A percentile compares a stretch with the other conserved stretches of the same genome.
Evolutionary conservation across 2,113 vertebrate genomes (phyloP).

Genomic region (Hylia prasina): DNA sequence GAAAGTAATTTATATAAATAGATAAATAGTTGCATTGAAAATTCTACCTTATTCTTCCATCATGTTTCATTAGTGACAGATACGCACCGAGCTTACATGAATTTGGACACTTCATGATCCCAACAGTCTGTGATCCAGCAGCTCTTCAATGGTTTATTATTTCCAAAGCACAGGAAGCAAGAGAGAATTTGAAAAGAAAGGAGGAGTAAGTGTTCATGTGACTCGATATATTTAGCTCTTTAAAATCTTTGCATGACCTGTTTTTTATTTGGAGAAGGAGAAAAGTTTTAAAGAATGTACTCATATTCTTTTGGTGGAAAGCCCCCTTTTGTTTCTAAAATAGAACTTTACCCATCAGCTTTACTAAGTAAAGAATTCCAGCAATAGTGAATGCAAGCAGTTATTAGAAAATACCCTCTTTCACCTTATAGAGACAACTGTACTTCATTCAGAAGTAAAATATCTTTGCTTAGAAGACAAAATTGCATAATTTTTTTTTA

Average conservation of each 20-base stretch:
- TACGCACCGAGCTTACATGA: slow-evolving; percentile 84
- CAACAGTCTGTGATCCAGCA: slow-evolving; percentile 76
- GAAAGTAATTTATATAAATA: neutral
- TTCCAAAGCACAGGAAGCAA: slow-evolving; percentile 82
- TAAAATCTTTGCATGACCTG: neutral
- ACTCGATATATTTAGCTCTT: neutral
- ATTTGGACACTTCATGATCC: slow-evolving; percentile 87
- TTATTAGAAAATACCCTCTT: neutral
- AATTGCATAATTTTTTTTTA: neutral
- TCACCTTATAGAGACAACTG: neutral
- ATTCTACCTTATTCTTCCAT: neutral
- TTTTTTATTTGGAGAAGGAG: neutral
- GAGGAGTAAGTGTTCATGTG: slow-evolving; percentile 78
- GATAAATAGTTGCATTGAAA: neutral
- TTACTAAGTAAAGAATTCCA: neutral
- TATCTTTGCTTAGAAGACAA: neutral
- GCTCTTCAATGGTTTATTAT: slow-evolving; percentile 86
- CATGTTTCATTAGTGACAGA: slow-evolving; percentile 74
- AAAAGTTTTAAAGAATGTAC: neutral
- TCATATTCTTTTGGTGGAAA: neutral
- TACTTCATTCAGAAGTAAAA: neutral
- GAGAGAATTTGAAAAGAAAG: slow-evolving; percentile 74
- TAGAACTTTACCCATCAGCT: neutral
- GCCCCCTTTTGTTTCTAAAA: neutral
- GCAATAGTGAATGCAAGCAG: neutral